Percentiles rank a stretch among this genome's conserved stretches.
phyloP scores from a whole-genome alignment of 2,888 invertebrate genomes.

The Rhagonycha fulva region DNA sequence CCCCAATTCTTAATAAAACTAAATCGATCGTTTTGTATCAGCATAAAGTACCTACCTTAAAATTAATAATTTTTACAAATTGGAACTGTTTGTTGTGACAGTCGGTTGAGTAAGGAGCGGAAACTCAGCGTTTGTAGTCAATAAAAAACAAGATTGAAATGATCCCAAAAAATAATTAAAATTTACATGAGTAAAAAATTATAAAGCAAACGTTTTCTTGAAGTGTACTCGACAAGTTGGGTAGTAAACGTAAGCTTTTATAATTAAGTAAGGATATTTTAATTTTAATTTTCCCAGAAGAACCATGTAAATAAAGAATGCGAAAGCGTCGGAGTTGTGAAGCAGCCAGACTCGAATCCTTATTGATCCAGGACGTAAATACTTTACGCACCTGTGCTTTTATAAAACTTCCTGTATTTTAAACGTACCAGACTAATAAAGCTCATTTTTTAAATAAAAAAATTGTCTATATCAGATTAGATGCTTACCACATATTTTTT shows the following conservation, averaged over 20 bases:
- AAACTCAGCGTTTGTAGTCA: neutral
- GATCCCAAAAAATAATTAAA: neutral
- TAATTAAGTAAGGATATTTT: constrained; percentile 30
- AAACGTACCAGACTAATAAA: neutral
- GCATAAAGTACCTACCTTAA: neutral
- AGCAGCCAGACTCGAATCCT: constrained; percentile 22
- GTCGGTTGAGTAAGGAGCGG: neutral
- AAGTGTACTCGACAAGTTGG: constrained; percentile 26
- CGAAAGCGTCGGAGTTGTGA: constrained; percentile 19
- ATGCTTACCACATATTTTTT: neutral
- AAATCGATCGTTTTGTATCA: neutral
- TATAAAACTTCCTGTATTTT: constrained; percentile 2
- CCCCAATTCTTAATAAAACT: neutral
- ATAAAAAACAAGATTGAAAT: neutral
- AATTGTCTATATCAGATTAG: neutral
- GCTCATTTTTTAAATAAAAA: neutral
- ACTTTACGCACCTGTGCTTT: constrained; percentile 28
- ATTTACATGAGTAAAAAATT: neutral
- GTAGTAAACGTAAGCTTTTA: constrained; percentile 29
- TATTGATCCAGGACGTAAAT: constrained; percentile 29
- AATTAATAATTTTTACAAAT: neutral
- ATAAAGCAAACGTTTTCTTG: constrained; percentile 10
- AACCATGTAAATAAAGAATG: constrained; percentile 29
- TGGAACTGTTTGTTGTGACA: neutral
- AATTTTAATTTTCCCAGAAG: constrained; percentile 29